Base-by-base conservation (phyloP, 2,113 vertebrate genomes). In the Indicator maculatus region DNA sequence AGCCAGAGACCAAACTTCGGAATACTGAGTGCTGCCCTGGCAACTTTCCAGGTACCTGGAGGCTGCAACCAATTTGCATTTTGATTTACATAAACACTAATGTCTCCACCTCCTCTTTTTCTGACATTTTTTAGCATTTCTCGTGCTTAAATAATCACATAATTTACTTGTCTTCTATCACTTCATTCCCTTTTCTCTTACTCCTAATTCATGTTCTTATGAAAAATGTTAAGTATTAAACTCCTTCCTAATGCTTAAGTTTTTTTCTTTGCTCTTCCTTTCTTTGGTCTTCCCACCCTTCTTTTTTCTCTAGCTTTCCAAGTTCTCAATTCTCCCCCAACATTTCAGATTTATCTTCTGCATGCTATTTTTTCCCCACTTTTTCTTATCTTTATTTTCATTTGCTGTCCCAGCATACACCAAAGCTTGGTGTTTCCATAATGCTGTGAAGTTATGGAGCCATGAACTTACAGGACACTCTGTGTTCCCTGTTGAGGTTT, bases 31-130 rank as follows among this genome's bases (percentile, higher is more conserved):
- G 86, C 95, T 96, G 83, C 86, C 90, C 93, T 96, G 95, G 93
- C 95, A 96, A 90, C 76, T 92, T 96, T 96, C 95, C 95, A 96
- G 90, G 80, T 76, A 95, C 93, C 93, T 96, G 95, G 90, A 96
- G 93, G 45, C 92, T 95, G 92, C 71, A 71, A 36, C 69, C 80
- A 59, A 96, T 96, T 95, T 96, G 90, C 88, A 94, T 96, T 90
- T 96, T 93, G 93, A 96, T 96, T 96, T 96, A 94, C 93, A 96
- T 96, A 94, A 96, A 96, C 86, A 96, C 83, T 96, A 56, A 92
- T 96, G 47, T 96, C 80, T 91, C 95, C 86, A 94, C 93, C 86
- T 96, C 95, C 80, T 93, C 70, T 92, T 72, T 86, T 86, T 95
- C 88, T 95, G 95, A 95, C 95, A 95, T 77, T 96, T 95, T 96